These are phyloP conservation scores for Argynnis bischoffii DNA, from an alignment of 2,888 invertebrate genomes.

Conservation along the genomic window DNA sequence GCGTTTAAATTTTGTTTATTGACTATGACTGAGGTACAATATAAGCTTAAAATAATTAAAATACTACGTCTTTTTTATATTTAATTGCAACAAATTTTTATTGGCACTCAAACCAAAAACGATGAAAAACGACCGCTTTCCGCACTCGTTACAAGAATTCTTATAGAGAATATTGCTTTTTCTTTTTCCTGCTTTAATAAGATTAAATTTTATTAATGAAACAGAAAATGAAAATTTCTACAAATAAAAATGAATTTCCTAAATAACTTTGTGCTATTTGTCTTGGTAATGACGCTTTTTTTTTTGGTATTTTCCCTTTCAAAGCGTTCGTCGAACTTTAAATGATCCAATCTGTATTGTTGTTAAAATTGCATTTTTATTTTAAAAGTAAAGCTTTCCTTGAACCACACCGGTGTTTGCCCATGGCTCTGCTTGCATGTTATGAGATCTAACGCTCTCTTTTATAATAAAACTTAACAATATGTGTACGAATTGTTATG, in stretches of 20 bases:
- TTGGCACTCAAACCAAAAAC: constrained; percentile 51
- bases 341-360: too few relatives aligned
- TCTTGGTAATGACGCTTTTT: constrained; percentile 59
- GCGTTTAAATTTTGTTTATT: too few relatives aligned
- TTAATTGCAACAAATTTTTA: constrained; percentile 45
- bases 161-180: constrained; percentile 61
- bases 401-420: too few relatives aligned
- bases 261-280: constrained; percentile 68
- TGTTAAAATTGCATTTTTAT: too few relatives aligned
- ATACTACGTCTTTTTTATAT: constrained; percentile 30
- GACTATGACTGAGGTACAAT: too few relatives aligned
- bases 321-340: not conserved
- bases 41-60: not conserved
- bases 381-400: too few relatives aligned
- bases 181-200: constrained; percentile 62
- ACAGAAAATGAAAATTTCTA: constrained; percentile 74
- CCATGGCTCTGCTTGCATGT: too few relatives aligned
- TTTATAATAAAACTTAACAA: too few relatives aligned
- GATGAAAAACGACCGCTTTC: constrained; percentile 55
- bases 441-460: too few relatives aligned
- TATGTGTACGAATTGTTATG: too few relatives aligned
- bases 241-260: constrained; percentile 59
- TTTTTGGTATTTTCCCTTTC: constrained; percentile 41
- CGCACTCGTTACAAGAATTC: constrained; percentile 61
- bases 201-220: constrained; percentile 78